Conservation (phyloP, 2,888 invertebrate species). For the Patella ulyssiponensis region DNA sequence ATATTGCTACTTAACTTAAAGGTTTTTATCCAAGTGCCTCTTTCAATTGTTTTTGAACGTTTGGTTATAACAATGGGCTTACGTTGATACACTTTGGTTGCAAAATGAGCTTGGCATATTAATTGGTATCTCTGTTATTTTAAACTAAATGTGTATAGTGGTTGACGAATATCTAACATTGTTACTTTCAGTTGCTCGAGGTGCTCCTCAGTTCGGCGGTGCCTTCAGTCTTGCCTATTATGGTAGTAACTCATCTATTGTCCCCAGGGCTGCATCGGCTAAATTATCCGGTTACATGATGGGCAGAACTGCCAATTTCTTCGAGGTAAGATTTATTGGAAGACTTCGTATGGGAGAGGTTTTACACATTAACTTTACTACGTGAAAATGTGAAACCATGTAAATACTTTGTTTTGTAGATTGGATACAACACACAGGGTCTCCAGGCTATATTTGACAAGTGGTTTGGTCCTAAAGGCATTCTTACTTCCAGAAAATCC, state of each 20-base stretch:
- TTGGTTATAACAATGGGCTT: no score
- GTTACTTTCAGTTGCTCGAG: no score
- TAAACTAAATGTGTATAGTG: no score
- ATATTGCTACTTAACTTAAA: no score
- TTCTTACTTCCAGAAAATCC: slow-evolving; percentile 28
- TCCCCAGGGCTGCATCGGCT: slow-evolving; percentile 5
- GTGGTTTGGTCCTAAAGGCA: slow-evolving; percentile 36
- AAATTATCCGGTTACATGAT: background rate
- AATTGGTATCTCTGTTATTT: no score
- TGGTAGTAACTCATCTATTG: background rate
- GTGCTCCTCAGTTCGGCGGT: background rate
- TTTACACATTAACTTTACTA: background rate
- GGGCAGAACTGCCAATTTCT: background rate
- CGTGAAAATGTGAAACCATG: no score
- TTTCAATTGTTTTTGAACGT: no score
- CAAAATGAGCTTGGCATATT: no score
- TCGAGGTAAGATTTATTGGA: background rate
- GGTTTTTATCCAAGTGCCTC: no score
- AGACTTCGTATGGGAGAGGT: no score
- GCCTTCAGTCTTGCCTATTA: background rate
- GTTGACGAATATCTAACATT: no score
- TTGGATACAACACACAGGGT: slow-evolving; percentile 45
- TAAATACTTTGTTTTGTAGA: slow-evolving; percentile 25
- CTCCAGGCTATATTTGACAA: slow-evolving; percentile 37
- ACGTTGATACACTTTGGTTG: no score